Conservation (phyloP, 2,888 invertebrate species). For the Rhopalosiphum nymphaeae region DNA sequence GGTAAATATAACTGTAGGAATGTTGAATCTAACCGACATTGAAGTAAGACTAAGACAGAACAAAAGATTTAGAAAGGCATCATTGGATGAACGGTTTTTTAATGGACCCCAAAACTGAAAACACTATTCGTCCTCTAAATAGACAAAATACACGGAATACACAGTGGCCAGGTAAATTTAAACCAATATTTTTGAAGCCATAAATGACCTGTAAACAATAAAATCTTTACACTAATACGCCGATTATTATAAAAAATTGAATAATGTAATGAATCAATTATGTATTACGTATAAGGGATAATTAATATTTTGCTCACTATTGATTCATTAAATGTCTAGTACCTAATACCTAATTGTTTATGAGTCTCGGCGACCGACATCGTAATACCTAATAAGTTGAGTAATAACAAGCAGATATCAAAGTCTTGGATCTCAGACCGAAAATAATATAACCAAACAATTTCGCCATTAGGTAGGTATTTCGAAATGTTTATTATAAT, state of each 20-base stretch:
- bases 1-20: slow-evolving; percentile 28
- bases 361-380: not conserved
- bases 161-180: not conserved
- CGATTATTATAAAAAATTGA: not conserved
- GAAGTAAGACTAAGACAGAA: not conserved
- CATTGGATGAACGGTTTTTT: not conserved
- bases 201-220: not conserved
- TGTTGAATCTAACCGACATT: not conserved
- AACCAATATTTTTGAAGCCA: not conserved
- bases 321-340: not conserved
- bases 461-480: not conserved
- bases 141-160: not conserved
- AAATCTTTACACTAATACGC: not conserved
- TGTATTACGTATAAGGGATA: not conserved
- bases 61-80: slow-evolving; percentile 54
- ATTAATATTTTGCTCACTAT: not conserved
- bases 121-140: not conserved
- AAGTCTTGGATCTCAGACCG: not conserved
- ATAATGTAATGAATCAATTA: not conserved
- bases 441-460: not conserved
- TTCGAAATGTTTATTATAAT: not conserved
- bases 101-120: not conserved
- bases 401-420: not conserved
- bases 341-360: not conserved
- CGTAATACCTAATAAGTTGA: not conserved